Percentiles rank a stretch among this genome's conserved stretches.
phyloP scores from a whole-genome alignment of 2,888 invertebrate species.

The Ormyrus labotus region DNA sequence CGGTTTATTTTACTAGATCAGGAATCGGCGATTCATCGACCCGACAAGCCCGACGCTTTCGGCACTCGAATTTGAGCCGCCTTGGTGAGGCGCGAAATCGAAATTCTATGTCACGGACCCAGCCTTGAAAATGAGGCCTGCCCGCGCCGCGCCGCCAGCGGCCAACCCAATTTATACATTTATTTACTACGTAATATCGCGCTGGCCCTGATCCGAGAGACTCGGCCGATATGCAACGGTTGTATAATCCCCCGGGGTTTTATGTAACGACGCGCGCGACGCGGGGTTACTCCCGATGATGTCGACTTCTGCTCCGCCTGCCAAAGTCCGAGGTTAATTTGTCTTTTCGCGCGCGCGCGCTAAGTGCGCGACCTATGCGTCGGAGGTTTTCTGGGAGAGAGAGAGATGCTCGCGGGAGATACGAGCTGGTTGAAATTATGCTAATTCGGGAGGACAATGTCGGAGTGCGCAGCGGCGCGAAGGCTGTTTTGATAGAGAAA shows the following conservation, averaged over 20 bases:
- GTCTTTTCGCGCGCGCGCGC: too few species aligned
- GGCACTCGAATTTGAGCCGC: too few species aligned
- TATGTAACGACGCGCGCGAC: slow-evolving; percentile 60
- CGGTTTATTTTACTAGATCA: too few species aligned
- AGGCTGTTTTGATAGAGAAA: too few species aligned
- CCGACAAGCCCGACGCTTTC: too few species aligned
- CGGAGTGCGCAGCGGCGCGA: too few species aligned
- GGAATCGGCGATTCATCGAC: too few species aligned
- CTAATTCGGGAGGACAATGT: too few species aligned
- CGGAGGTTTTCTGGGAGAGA: too few species aligned
- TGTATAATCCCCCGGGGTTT: slow-evolving; percentile 64
- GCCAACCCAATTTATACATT: slow-evolving; percentile 70
- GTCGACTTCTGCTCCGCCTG: not conserved
- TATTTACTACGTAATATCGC: slow-evolving; percentile 70
- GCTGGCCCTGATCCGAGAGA: slow-evolving; percentile 69
- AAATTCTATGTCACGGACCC: slow-evolving; percentile 70
- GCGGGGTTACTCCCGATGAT: slow-evolving; percentile 34
- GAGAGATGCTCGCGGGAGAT: too few species aligned
- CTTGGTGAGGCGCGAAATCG: slow-evolving; percentile 30
- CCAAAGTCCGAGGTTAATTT: slow-evolving; percentile 8
- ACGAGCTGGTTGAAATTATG: too few species aligned
- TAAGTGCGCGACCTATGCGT: too few species aligned
- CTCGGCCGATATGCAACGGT: slow-evolving; percentile 63
- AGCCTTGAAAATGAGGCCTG: slow-evolving; percentile 67
- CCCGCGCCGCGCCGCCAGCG: slow-evolving; percentile 35